Conservation (phyloP, 2,113 vertebrate species). For the Aspidoscelis tigris region DNA sequence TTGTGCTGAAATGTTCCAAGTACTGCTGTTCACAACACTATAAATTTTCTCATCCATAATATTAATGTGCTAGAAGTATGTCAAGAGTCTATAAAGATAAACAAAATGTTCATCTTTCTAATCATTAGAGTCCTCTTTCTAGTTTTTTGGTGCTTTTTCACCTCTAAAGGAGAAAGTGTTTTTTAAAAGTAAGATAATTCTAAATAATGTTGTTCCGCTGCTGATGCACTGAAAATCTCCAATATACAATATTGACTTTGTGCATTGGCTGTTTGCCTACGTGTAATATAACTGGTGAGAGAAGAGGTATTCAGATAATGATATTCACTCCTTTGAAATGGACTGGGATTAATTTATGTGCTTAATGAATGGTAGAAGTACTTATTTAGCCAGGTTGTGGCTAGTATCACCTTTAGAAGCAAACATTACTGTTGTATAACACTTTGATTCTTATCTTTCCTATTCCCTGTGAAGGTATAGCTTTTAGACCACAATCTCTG, state of each 20-base stretch:
- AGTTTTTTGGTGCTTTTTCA: conserved; percentile 34
- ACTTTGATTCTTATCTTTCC: conserved; percentile 19
- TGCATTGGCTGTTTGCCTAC: neutral
- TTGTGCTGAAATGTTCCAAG: conserved; percentile 24
- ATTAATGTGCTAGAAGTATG: conserved; percentile 52
- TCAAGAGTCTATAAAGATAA: conserved; percentile 52
- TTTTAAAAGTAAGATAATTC: neutral
- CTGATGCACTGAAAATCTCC: conserved; percentile 21
- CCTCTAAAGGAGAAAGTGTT: conserved; percentile 37
- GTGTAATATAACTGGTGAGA: neutral
- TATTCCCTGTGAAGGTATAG: conserved; percentile 48
- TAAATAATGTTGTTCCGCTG: neutral
- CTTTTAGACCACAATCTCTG: conserved; percentile 40
- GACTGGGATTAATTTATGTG: conserved; percentile 15
- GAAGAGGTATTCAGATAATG: neutral
- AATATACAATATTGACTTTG: neutral
- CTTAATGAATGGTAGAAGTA: conserved; percentile 21
- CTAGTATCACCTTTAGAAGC: conserved; percentile 46
- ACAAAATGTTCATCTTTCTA: conserved; percentile 56
- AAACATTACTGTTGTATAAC: conserved; percentile 55
- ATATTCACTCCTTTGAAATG: conserved; percentile 19
- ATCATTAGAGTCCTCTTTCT: conserved; percentile 36
- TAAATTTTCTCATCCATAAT: conserved; percentile 15
- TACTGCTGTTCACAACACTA: conserved; percentile 35
- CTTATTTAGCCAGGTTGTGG: conserved; percentile 5